A percentile compares a stretch with the other conserved stretches of the same genome.
Conservation (phyloP, 2,113 vertebrate genomes). For the Coptodon bakossiorum region DNA sequence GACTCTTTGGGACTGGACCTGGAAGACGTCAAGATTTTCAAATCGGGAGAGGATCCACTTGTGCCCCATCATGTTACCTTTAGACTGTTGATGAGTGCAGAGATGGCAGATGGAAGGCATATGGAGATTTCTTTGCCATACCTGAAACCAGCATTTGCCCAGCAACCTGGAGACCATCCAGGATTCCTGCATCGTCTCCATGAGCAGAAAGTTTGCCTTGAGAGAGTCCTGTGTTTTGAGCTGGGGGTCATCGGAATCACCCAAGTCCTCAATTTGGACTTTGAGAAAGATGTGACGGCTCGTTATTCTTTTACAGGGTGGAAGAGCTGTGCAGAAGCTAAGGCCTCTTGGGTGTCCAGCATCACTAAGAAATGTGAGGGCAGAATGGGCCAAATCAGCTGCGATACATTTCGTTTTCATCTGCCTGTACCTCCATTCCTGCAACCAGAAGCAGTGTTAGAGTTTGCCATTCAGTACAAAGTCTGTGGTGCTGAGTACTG, state of each 20-base stretch:
- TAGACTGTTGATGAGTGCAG: slow-evolving; percentile 82
- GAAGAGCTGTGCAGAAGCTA: slow-evolving; percentile 76
- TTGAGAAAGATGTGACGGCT: slow-evolving; percentile 83
- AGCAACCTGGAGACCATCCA: slow-evolving; percentile 76
- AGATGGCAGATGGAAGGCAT: slow-evolving; percentile 77
- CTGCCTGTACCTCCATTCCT: slow-evolving; percentile 87
- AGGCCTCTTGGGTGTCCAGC: slow-evolving; percentile 77
- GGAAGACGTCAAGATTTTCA: slow-evolving; percentile 85
- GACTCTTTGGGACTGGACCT: slow-evolving; percentile 91
- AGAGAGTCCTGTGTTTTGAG: slow-evolving; percentile 84
- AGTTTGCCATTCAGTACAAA: slow-evolving; percentile 86
- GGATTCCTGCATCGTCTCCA: slow-evolving; percentile 77
- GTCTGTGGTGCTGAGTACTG: slow-evolving; percentile 82
- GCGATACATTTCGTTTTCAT: slow-evolving; percentile 86
- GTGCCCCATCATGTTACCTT: slow-evolving; percentile 90
- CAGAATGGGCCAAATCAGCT: slow-evolving; percentile 34
- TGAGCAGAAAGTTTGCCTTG: slow-evolving; percentile 84
- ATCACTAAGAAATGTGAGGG: slow-evolving; percentile 39
- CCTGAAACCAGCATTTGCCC: slow-evolving; percentile 81
- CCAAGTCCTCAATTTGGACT: slow-evolving; percentile 85
- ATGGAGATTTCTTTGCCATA: slow-evolving; percentile 85
- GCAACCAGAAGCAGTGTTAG: slow-evolving; percentile 78
- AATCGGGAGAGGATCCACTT: slow-evolving; percentile 80
- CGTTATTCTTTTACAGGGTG: slow-evolving; percentile 89
- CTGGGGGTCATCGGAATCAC: slow-evolving; percentile 83